A percentile compares a stretch with the other conserved stretches of the same genome.
Evolutionary conservation across 2,113 vertebrate species (phyloP).

Genomic region (Lanius collurio): DNA sequence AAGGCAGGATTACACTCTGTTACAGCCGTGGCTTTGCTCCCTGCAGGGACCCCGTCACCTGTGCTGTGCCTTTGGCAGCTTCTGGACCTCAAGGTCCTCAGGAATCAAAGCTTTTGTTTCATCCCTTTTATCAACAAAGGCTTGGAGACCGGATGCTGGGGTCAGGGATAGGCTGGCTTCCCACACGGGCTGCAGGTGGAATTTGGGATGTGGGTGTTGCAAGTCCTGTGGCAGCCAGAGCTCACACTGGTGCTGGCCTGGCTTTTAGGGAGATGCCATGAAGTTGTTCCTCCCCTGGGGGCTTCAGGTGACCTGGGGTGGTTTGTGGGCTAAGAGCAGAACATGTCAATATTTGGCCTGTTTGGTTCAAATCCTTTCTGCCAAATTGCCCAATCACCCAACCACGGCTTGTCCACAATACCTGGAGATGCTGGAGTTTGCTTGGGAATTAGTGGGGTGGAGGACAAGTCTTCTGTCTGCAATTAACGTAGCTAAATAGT

Average conservation of each 20-base stretch:
- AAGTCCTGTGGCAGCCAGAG: neutral
- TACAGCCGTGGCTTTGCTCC: neutral
- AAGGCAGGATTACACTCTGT: neutral
- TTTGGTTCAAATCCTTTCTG: neutral
- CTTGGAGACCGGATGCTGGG: neutral
- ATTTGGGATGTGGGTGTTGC: neutral
- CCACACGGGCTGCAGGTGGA: neutral
- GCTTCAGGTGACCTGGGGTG: neutral
- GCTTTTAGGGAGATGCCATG: neutral
- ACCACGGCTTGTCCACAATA: rapidly evolving
- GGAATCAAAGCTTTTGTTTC: neutral
- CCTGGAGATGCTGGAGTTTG: neutral
- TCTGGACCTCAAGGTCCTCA: neutral
- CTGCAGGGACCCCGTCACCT: neutral
- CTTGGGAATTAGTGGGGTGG: neutral
- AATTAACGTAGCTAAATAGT: neutral
- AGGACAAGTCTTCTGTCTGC: neutral
- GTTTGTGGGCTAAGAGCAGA: neutral
- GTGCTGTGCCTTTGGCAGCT: neutral
- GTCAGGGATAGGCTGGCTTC: neutral
- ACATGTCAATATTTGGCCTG: rapidly evolving
- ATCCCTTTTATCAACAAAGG: neutral
- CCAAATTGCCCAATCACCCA: neutral
- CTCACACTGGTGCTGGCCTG: neutral
- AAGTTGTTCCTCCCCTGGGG: neutral